Evolutionary conservation across 2,888 invertebrate genomes (phyloP).

Genomic region (Erpobdella octoculata): DNA sequence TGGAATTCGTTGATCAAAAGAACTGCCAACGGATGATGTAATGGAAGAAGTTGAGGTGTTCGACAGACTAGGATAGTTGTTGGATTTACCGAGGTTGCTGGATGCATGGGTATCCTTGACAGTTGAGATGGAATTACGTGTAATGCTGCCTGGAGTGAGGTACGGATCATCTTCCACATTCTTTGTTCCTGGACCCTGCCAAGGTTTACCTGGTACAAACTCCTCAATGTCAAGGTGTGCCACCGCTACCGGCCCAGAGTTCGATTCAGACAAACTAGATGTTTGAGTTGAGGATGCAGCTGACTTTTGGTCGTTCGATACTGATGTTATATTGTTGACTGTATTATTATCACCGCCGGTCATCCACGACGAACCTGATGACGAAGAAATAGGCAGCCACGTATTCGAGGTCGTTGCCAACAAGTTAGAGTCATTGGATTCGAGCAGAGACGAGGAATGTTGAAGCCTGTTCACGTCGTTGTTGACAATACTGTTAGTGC

Average conservation of each 20-base stretch:
- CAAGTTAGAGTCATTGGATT: not conserved
- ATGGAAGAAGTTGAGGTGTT: not conserved
- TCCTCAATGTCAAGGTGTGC: slow-evolving; percentile 30
- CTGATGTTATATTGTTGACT: not conserved
- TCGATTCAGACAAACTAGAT: slow-evolving; percentile 28
- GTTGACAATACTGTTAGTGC: not conserved
- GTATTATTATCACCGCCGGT: not conserved
- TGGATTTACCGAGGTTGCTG: not conserved
- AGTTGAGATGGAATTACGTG: slow-evolving; percentile 10
- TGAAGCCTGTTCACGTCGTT: slow-evolving; percentile 10
- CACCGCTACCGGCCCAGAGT: slow-evolving; percentile 17
- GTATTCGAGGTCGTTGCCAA: slow-evolving; percentile 2
- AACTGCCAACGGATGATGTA: slow-evolving; percentile 1
- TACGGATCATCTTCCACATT: slow-evolving; percentile 31
- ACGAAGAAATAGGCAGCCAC: slow-evolving; percentile 19
- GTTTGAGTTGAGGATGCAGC: not conserved
- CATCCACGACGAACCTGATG: slow-evolving; percentile 13
- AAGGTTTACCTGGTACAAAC: slow-evolving; percentile 32
- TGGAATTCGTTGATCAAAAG: not conserved
- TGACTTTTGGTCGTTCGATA: not conserved
- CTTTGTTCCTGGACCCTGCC: slow-evolving; percentile 30
- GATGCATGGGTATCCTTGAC: not conserved
- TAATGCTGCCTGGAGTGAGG: slow-evolving; percentile 30
- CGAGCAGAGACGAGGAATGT: slow-evolving; percentile 15
- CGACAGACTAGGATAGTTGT: not conserved